phyloP scores from a whole-genome alignment of 2,888 invertebrate species.

The Petrolisthes manimaculis region DNA sequence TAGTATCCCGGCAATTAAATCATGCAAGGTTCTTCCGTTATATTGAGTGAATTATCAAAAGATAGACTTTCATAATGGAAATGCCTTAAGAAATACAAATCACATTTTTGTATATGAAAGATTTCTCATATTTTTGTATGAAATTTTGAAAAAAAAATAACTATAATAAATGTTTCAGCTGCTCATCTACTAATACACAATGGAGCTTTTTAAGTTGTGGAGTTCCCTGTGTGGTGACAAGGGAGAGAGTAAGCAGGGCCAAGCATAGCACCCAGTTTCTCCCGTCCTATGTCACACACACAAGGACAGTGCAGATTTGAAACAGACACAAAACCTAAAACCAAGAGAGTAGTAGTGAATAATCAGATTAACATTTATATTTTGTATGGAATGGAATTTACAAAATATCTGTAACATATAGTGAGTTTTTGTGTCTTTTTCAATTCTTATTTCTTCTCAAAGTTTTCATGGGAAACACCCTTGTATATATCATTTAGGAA shows the following conservation, averaged over 20 bases:
- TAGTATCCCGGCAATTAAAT: conserved; percentile 51
- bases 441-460: conserved; percentile 45
- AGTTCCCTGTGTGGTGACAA: conserved; percentile 21
- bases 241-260: conserved; percentile 3
- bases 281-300: conserved; percentile 22
- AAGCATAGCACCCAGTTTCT: not conserved
- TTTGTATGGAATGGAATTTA: conserved; percentile 34
- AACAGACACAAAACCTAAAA: conserved; percentile 43
- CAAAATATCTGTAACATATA: conserved; percentile 1
- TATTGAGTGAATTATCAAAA: conserved; percentile 61
- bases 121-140: conserved; percentile 60
- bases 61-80: conserved; percentile 62
- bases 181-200: conserved; percentile 60
- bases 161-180: conserved; percentile 55
- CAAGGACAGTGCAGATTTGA: conserved; percentile 42
- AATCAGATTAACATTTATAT: conserved; percentile 45
- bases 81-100: conserved; percentile 63
- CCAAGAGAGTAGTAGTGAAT: conserved; percentile 16
- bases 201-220: conserved; percentile 55
- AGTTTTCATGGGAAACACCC: conserved; percentile 56
- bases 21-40: conserved; percentile 62
- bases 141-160: conserved; percentile 48
- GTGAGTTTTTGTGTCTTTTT: conserved; percentile 52
- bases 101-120: conserved; percentile 63
- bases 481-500: conserved; percentile 62